Base-by-base conservation (phyloP, 2,888 invertebrate species). In the Litoditis marina region DNA sequence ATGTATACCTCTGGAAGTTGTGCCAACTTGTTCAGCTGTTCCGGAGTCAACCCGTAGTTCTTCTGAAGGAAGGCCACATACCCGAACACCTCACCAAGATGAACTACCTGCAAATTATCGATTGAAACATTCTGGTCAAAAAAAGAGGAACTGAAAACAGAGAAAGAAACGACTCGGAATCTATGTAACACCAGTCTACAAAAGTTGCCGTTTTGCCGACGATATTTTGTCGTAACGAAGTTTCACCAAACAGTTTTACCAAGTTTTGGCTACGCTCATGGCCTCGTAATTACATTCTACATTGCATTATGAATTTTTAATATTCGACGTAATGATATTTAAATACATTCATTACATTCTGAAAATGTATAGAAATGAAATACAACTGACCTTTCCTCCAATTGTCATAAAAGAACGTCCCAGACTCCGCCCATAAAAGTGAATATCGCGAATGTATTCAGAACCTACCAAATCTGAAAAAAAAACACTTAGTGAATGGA, bases 1-100 rank as follows among this genome's bases (percentile, higher is more conserved):
- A 7, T 34, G 4, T 22, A 2, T 31, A 78, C 77, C 69, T 83
- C 82, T 7, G 83, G 83, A 58, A 83, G 54, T 59, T 80, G 78
- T 4, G 81, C 81, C 50, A 83, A 61, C 60, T 80, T 78, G 31
- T 83, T 83, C 42, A 83, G 68, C 56, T 83, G 82, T 51, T 83
- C 83, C 8, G 82, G 78, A 5, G 82, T 82, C 11, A 83, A 62
- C 22, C 82, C 82, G 68, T 83, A 83, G 64, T 80, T 82, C 68
- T 80, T 81, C 63, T 83, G 83, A 19, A 83, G 74, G 69, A 80
- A 83, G 7, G 83, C 83, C 32, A 83, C 81, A 68, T 83, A 83
- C 53, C 79, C 77, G 69, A 83, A 82, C 31, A 82, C 83, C 66
- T 83, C 83, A 30, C 82, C 81, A 46, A 83, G 72, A 58, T 83